Percentiles rank a stretch among this genome's conserved stretches.
phyloP scores from a whole-genome alignment of 2,113 vertebrate genomes.

The Equus przewalskii region DNA sequence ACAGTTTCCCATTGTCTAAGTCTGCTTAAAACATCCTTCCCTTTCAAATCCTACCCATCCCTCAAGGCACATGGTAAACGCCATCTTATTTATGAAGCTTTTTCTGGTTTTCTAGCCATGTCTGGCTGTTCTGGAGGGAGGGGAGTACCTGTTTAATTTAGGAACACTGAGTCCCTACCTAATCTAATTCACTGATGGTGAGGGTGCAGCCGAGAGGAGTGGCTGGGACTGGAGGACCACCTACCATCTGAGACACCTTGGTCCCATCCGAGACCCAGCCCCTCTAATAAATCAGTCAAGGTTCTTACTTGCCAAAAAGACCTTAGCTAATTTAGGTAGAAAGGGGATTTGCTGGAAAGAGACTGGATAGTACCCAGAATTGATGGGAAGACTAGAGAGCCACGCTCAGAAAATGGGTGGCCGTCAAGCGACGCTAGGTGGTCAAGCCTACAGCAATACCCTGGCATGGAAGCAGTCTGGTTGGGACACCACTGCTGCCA shows the following conservation, averaged over 20 bases:
- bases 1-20: background rate
- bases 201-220: background rate
- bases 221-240: background rate
- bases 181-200: background rate
- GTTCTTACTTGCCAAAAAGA: background rate
- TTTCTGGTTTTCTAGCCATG: background rate
- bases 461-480: fast-evolving
- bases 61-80: background rate
- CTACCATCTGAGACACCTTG: fast-evolving
- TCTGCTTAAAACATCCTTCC: background rate
- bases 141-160: background rate
- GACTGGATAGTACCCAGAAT: background rate
- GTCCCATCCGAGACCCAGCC: background rate
- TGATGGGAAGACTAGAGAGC: background rate
- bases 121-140: no score
- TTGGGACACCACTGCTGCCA: background rate
- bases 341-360: background rate
- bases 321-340: background rate
- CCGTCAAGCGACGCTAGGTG: no score
- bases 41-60: background rate
- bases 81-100: background rate
- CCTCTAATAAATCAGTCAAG: background rate
- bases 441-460: fast-evolving
- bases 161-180: background rate
- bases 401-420: background rate